Percentiles rank a stretch among this genome's conserved stretches.
phyloP scores from a whole-genome alignment of 2,888 invertebrate species.

The Stomorhina lunata region DNA sequence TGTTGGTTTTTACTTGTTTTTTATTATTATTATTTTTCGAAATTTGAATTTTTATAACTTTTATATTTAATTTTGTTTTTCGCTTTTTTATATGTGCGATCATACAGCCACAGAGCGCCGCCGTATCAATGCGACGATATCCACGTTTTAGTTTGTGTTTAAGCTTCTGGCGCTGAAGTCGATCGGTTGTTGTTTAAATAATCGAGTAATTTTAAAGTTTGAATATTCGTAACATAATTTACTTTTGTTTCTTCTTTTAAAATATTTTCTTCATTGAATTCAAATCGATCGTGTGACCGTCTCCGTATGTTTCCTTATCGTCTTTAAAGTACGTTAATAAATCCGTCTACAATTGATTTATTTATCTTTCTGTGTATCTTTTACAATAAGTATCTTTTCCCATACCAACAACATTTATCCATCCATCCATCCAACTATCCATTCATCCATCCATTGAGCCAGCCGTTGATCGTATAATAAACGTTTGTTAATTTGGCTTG shows the following conservation, averaged over 20 bases:
- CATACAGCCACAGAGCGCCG: too few species aligned
- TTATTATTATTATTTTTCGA: constrained; percentile 5
- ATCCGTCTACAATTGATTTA: neutral
- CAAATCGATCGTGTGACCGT: neutral
- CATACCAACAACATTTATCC: neutral
- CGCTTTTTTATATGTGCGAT: neutral
- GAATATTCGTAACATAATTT: neutral
- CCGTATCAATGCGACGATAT: constrained; percentile 1
- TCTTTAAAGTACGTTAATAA: constrained; percentile 2
- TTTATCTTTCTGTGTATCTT: neutral
- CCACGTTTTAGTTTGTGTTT: constrained; percentile 44
- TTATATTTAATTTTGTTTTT: neutral
- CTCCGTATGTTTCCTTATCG: neutral
- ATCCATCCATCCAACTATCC: too few species aligned
- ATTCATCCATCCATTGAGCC: too few species aligned
- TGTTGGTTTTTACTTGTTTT: neutral
- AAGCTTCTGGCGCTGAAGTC: constrained; percentile 39
- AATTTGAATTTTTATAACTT: constrained; percentile 42
- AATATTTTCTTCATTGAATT: too few species aligned
- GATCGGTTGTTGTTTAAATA: constrained; percentile 34
- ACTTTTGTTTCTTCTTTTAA: neutral
- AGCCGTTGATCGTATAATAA: neutral
- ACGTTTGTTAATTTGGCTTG: neutral
- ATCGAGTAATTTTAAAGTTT: constrained; percentile 17
- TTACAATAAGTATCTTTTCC: neutral